Evolutionary conservation across 2,888 invertebrate genomes (phyloP).

Genomic region (Dicyrtomina minuta): DNA sequence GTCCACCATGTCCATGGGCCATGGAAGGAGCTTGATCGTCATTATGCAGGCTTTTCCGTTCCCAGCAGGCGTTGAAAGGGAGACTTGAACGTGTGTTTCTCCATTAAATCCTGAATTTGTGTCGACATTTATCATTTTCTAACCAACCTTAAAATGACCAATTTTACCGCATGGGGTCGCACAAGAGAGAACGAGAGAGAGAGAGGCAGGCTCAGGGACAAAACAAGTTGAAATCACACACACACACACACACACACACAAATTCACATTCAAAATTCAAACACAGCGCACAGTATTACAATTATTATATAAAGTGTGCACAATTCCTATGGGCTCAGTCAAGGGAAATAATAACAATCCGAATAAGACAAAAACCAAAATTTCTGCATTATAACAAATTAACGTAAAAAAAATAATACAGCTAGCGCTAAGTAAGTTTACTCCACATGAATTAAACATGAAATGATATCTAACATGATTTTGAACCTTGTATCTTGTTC

Average conservation of each 20-base stretch:
- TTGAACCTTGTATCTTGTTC: neutral
- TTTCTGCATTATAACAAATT: too few species aligned
- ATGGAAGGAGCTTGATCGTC: too few species aligned
- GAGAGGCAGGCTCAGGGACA: neutral
- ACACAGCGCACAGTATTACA: too few species aligned
- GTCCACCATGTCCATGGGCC: too few species aligned
- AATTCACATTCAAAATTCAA: constrained; percentile 22
- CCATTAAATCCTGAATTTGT: constrained; percentile 53
- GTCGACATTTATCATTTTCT: constrained; percentile 53
- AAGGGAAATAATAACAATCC: too few species aligned
- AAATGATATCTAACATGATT: constrained; percentile 41
- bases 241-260: too few species aligned
- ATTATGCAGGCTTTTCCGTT: constrained; percentile 22
- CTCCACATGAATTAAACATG: constrained; percentile 46
- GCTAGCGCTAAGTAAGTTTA: constrained; percentile 6
- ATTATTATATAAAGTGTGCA: too few species aligned
- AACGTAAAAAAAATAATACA: constrained; percentile 17
- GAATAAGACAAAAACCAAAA: too few species aligned
- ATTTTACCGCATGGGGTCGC: constrained; percentile 52
- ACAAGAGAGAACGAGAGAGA: constrained; percentile 4
- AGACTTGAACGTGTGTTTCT: constrained; percentile 50
- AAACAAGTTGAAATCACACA: too few species aligned
- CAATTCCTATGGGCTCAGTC: too few species aligned
- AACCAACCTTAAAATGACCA: constrained; percentile 53
- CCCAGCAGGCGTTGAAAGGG: constrained; percentile 54